Evolutionary conservation across 2,797 vertebrate species (phyloP).

Genomic region (Galago senegalensis): DNA sequence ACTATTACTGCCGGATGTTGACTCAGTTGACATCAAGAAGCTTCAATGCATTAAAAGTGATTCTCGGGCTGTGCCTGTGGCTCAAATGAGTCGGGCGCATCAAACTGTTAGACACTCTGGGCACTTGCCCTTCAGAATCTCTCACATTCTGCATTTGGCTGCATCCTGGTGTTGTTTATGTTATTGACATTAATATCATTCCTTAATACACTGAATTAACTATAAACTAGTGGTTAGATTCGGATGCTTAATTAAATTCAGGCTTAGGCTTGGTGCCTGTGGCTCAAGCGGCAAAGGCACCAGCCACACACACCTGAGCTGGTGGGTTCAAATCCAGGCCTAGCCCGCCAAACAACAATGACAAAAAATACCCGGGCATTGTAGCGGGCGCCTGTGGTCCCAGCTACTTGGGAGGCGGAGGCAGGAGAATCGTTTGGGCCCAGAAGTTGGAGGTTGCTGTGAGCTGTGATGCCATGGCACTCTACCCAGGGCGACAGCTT

Average conservation of each 20-base stretch:
- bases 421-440: no score
- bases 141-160: not conserved
- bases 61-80: not conserved
- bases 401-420: no score
- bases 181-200: not conserved
- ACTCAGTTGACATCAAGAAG: not conserved
- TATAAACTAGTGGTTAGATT: not conserved
- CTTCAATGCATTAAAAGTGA: not conserved
- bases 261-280: not conserved
- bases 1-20: not conserved
- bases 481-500: no score
- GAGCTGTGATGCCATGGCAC: no score
- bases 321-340: no score
- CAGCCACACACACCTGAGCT: no score
- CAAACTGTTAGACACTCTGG: not conserved
- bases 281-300: no score
- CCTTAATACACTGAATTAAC: not conserved
- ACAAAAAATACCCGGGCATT: no score
- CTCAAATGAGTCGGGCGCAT: no score
- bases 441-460: no score
- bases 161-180: not conserved
- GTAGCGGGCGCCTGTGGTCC: no score
- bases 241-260: constrained; percentile 49
- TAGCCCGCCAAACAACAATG: no score
- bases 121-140: not conserved